These are phyloP conservation scores for Scytalopus superciliaris DNA, from an alignment of 2,113 vertebrate species.

Conservation along the genomic window DNA sequence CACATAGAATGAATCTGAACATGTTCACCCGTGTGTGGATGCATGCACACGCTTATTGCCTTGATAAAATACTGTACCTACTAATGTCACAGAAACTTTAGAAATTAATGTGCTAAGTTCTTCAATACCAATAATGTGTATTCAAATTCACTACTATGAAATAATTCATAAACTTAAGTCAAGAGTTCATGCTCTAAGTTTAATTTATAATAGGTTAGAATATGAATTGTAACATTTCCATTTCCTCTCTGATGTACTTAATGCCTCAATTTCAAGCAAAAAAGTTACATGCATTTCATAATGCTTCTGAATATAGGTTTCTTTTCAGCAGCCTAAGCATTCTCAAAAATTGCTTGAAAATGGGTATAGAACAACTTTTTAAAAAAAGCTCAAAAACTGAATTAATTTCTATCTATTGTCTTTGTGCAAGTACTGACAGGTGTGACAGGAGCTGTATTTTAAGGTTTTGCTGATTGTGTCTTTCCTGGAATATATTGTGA, in stretches of 20 bases:
- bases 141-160: not conserved
- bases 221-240: not conserved
- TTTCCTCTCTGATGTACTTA: not conserved
- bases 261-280: not conserved
- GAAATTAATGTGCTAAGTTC: not conserved
- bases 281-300: not conserved
- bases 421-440: not conserved
- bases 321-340: not conserved
- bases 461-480: not conserved
- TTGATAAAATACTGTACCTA: not conserved
- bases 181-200: not conserved
- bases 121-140: not conserved
- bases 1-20: not conserved
- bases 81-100: not conserved
- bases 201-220: conserved; percentile 4
- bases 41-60: not conserved
- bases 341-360: not conserved
- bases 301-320: not conserved
- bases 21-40: no score
- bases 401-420: not conserved
- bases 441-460: not conserved
- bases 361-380: not conserved
- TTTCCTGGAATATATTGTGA: not conserved
- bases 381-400: not conserved
- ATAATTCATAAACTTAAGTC: not conserved